phyloP scores from a whole-genome alignment of 2,113 vertebrate genomes.

The Nothocercus nigrocapillus region DNA sequence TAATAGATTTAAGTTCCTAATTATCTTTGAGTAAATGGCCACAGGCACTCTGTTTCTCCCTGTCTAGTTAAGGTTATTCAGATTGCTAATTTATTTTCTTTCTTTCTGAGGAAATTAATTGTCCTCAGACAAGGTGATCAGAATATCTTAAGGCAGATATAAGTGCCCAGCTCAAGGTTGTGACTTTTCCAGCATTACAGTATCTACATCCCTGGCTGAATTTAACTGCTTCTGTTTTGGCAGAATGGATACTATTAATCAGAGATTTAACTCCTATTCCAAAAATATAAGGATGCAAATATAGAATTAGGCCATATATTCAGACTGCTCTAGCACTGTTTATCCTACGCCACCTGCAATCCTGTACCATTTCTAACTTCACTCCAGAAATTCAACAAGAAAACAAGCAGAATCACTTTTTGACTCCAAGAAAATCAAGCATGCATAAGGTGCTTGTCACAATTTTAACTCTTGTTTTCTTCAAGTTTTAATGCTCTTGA shows the following conservation, averaged over 20 bases:
- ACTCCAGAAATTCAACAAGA: neutral
- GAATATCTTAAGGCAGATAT: neutral
- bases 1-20: neutral
- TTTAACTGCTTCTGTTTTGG: neutral
- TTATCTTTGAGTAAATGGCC: neutral
- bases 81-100: neutral
- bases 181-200: neutral
- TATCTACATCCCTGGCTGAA: neutral
- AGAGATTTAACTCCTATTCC: neutral
- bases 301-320: neutral
- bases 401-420: slow-evolving; percentile 41
- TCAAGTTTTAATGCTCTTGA: slow-evolving; percentile 14
- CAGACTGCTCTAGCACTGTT: neutral
- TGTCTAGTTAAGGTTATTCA: neutral
- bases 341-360: neutral
- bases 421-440: slow-evolving; percentile 33
- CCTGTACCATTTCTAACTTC: neutral
- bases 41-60: neutral
- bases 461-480: slow-evolving; percentile 28
- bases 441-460: neutral
- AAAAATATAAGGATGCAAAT: neutral
- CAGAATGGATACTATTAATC: neutral
- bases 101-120: neutral
- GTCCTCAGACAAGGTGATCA: neutral
- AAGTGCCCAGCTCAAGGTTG: neutral